Conservation (phyloP, 92 coral and sea anemone genomes). For the Meandrina meandrites region DNA sequence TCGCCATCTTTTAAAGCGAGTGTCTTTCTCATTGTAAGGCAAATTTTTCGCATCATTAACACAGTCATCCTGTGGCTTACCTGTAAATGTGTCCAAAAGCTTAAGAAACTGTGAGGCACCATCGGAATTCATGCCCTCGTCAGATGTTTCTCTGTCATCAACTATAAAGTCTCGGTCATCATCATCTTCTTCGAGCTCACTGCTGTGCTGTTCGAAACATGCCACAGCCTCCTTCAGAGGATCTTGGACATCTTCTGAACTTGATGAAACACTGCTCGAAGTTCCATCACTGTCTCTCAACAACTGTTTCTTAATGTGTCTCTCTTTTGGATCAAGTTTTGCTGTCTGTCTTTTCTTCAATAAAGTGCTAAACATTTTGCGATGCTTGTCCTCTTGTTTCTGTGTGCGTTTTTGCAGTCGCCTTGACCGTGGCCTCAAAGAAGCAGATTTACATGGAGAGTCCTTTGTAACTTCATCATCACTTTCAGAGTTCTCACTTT, state of each 20-base stretch:
- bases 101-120: constrained; percentile 68
- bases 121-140: constrained; percentile 74
- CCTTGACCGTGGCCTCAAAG: constrained; percentile 48
- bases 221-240: constrained; percentile 38
- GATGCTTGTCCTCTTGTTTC: constrained; percentile 38
- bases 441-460: neutral
- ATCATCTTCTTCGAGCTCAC: constrained; percentile 76
- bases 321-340: constrained; percentile 47
- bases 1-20: constrained; percentile 1
- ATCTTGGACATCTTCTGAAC: constrained; percentile 36
- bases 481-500: constrained; percentile 20
- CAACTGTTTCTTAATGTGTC: constrained; percentile 19
- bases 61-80: constrained; percentile 25
- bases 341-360: constrained; percentile 55
- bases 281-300: neutral
- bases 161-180: constrained; percentile 86
- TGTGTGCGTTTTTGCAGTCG: constrained; percentile 52
- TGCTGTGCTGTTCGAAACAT: constrained; percentile 41
- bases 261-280: neutral
- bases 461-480: neutral
- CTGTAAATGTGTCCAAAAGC: constrained; percentile 61
- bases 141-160: constrained; percentile 67
- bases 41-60: neutral
- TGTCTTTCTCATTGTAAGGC: neutral
- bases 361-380: constrained; percentile 49